Percentiles rank a stretch among this genome's conserved stretches.
Conservation (phyloP, 1,140 invertebrate genomes). For the Heliconius congener region DNA sequence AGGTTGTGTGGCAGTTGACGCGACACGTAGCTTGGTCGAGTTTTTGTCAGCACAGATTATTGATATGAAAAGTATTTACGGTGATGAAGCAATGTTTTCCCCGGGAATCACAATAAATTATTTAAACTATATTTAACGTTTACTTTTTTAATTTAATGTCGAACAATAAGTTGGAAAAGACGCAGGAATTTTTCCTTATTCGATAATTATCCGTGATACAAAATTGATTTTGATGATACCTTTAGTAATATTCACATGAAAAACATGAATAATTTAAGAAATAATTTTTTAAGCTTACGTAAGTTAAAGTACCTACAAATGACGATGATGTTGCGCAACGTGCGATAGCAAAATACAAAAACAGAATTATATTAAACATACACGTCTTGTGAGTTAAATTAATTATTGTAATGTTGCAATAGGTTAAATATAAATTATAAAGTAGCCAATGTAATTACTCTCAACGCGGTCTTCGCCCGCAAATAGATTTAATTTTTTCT, state of each 20-base stretch:
- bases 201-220: not conserved
- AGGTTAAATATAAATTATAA: slow-evolving; percentile 14
- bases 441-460: slow-evolving; percentile 10
- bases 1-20: slow-evolving; percentile 9
- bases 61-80: slow-evolving; percentile 39
- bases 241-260: not conserved
- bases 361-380: slow-evolving; percentile 15
- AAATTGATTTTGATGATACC: not conserved
- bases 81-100: slow-evolving; percentile 36
- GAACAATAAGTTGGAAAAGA: not conserved
- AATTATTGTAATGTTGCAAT: slow-evolving; percentile 11
- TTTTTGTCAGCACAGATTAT: slow-evolving; percentile 41
- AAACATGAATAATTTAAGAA: not conserved
- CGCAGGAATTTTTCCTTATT: slow-evolving; percentile 1
- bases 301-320: not conserved
- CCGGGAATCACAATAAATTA: slow-evolving; percentile 7
- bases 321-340: slow-evolving; percentile 11
- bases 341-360: slow-evolving; percentile 12
- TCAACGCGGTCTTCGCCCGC: slow-evolving; percentile 16
- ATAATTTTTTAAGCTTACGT: slow-evolving; percentile 4
- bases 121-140: not conserved
- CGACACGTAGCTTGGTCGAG: slow-evolving; percentile 36
- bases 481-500: slow-evolving; percentile 23
- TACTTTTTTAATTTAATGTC: not conserved
- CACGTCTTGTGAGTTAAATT: not conserved